Evolutionary conservation across 2,888 invertebrate genomes (phyloP).

Genomic region (Heliconius hortense): DNA sequence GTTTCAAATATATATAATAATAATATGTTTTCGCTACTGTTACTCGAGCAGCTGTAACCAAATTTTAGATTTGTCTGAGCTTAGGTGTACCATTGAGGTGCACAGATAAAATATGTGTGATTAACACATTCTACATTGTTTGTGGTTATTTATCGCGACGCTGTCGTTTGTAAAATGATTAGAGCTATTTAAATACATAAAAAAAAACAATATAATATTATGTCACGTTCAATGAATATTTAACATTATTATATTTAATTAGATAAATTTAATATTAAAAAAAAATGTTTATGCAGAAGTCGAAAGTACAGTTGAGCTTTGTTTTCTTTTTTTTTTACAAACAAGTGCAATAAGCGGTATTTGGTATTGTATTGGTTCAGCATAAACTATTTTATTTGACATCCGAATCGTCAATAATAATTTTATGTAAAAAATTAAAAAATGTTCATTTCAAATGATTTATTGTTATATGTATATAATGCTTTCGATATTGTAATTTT

Average conservation of each 20-base stretch:
- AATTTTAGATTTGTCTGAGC: conserved; percentile 50
- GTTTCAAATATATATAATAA: not conserved
- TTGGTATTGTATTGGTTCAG: conserved; percentile 28
- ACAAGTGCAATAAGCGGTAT: conserved; percentile 40
- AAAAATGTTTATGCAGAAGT: conserved; percentile 22
- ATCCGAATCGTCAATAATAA: conserved; percentile 33
- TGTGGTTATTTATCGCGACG: conserved; percentile 52
- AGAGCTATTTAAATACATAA: conserved; percentile 27
- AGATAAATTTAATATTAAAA: conserved; percentile 37
- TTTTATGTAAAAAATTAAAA: conserved; percentile 50
- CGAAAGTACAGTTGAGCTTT: conserved; percentile 8
- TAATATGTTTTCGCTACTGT: conserved; percentile 40
- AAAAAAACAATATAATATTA: conserved; percentile 40
- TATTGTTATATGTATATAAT: conserved; percentile 79
- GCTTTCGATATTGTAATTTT: conserved; percentile 54
- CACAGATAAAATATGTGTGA: conserved; percentile 52
- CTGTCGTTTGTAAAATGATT: conserved; percentile 50
- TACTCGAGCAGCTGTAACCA: conserved; percentile 52
- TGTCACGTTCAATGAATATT: conserved; percentile 47
- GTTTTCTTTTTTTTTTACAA: conserved; percentile 18
- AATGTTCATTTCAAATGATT: conserved; percentile 48
- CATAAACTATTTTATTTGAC: conserved; percentile 18
- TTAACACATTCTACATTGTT: conserved; percentile 46
- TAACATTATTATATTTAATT: conserved; percentile 39
- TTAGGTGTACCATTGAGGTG: conserved; percentile 56